phyloP scores from a whole-genome alignment of 2,797 vertebrate genomes.

The Lepus townsendii region DNA sequence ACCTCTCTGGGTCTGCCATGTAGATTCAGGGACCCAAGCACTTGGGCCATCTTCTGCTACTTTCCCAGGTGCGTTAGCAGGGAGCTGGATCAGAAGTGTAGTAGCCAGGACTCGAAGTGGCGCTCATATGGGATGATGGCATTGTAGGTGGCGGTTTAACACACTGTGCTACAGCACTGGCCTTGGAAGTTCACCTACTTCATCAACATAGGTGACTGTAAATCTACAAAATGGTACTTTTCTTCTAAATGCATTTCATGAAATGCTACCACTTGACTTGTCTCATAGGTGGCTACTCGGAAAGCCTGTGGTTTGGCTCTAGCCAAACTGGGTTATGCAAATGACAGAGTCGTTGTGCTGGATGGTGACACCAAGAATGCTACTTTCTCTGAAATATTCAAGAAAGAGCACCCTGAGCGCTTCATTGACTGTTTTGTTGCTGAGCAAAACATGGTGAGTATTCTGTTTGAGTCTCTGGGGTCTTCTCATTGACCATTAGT shows the following conservation, averaged over 20 bases:
- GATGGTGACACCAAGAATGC: conserved; percentile 95
- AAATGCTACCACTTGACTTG: neutral
- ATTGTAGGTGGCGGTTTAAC: too few species aligned
- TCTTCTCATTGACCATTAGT: conserved; percentile 18
- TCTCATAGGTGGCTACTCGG: conserved; percentile 90
- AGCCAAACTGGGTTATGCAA: conserved; percentile 90
- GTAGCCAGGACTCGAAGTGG: too few species aligned
- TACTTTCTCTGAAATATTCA: conserved; percentile 94
- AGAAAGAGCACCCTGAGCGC: conserved; percentile 92
- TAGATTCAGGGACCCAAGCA: too few species aligned
- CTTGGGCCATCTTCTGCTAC: too few species aligned
- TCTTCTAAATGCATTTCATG: neutral
- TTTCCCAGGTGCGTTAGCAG: too few species aligned
- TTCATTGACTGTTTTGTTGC: conserved; percentile 96
- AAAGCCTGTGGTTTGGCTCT: conserved; percentile 93
- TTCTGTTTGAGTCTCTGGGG: neutral
- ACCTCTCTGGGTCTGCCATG: too few species aligned
- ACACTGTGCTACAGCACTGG: too few species aligned
- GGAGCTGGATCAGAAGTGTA: too few species aligned
- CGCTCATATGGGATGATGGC: too few species aligned
- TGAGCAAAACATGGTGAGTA: conserved; percentile 91
- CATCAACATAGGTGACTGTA: neutral
- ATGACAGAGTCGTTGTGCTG: conserved; percentile 91
- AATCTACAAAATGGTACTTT: neutral
- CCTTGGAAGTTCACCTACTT: neutral